phyloP scores from a whole-genome alignment of 2,113 vertebrate genomes.

The Hydropotes inermis region DNA sequence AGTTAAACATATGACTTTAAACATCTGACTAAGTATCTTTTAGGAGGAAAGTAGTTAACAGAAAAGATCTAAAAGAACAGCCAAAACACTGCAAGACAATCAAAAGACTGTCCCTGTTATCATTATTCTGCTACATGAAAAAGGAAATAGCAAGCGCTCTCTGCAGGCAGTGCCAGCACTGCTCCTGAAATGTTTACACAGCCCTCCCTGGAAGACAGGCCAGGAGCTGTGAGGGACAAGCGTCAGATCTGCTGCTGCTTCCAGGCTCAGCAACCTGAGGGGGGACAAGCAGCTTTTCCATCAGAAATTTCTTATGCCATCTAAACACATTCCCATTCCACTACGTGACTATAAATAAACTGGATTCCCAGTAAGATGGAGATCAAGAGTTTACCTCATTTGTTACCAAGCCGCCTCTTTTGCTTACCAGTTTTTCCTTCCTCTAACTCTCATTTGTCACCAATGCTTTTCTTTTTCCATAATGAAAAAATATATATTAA shows the following conservation, averaged over 20 bases:
- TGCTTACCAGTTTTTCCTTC: neutral
- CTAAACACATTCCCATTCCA: neutral
- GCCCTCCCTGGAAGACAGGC: neutral
- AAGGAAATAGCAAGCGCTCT: neutral
- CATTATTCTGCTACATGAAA: neutral
- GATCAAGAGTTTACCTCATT: neutral
- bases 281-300: neutral
- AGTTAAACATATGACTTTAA: neutral
- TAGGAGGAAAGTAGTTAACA: neutral
- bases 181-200: neutral
- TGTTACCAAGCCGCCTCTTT: neutral
- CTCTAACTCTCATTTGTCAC: neutral
- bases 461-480: neutral
- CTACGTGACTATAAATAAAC: neutral
- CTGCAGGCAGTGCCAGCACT: neutral
- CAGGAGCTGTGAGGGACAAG: neutral
- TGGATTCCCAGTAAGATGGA: neutral
- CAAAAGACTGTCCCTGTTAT: neutral
- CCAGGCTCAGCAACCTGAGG: neutral
- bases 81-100: neutral
- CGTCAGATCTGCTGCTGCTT: neutral
- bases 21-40: neutral
- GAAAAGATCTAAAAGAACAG: neutral
- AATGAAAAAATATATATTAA: neutral
- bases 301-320: neutral